Evolutionary conservation across 2,113 vertebrate species (phyloP), one percentile per base, ranked within the genome.

Genomic region (Etheostoma spectabile): DNA sequence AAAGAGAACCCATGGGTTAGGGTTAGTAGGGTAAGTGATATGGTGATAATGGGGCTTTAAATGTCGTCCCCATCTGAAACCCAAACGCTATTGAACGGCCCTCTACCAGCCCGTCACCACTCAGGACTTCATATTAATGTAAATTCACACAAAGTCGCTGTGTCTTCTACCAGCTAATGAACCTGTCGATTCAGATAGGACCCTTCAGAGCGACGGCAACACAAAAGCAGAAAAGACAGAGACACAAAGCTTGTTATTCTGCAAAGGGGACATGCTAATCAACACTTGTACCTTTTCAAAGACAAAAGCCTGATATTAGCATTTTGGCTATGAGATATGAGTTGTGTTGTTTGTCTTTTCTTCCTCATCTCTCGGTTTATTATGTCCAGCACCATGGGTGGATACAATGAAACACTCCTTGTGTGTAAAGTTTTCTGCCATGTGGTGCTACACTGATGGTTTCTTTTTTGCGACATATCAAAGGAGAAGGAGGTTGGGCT

Each of bases 241-340:
- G 60, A 49, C 84, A 91, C 88, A 88, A 86, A 88, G 88, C 82
- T 13, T 86, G 89, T 89, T 90, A 82, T 82, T 80, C 87, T 73
- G 86, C 78, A n/a, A 74, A 91, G 85, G 60, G 74, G 61, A 27
- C 68, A 87, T 86, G 86, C 92, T 87, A 90, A 90, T 91, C 84
- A 89, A 75, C 86, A 87, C 84, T 88, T 82, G 74, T 79, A 75
- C 82, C 82, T 65, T 80, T 77, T 88, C 86, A 82, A 53, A 89
- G 67, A 91, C 87, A n/a, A 86, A 86, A 74, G 62, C 51, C 15
- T 15, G 35, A 79, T 72, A 92, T 92, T 91, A 85, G 86, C 90
- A 91, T 89, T 68, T 84, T 74, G 42, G 65, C 49, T 82, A 46
- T 52, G 79, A 85, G 85, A 86, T 84, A 82, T 59, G 83, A 79